These are phyloP conservation scores for Geophilus truncorum DNA, from an alignment of 2,888 invertebrate genomes.

Conservation along the genomic window DNA sequence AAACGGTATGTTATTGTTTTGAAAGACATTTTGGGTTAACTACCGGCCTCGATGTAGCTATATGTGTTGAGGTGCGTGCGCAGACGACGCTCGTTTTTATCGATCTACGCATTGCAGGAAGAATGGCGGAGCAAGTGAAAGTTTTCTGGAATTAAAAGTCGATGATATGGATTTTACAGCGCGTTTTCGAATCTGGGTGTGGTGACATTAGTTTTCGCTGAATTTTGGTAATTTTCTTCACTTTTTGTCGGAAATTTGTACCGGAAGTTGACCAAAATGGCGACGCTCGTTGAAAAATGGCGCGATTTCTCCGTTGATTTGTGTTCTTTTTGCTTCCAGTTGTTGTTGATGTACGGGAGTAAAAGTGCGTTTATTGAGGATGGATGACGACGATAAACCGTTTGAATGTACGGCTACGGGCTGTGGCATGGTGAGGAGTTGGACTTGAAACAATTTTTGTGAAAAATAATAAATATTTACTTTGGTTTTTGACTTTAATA, in stretches of 20 bases:
- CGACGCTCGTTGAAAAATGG: no score
- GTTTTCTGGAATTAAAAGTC: background rate
- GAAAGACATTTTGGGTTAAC: no score
- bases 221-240: background rate
- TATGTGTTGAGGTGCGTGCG: no score
- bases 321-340: background rate
- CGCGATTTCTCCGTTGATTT: no score
- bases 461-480: background rate
- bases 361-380: background rate
- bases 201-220: background rate
- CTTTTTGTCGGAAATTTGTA: background rate
- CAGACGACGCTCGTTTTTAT: no score
- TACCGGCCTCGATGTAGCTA: no score
- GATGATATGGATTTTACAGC: background rate
- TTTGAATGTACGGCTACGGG: constrained; percentile 65
- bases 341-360: background rate
- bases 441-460: background rate
- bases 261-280: background rate
- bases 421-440: constrained; percentile 61
- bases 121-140: background rate
- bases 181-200: background rate
- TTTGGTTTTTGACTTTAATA: constrained; percentile 44
- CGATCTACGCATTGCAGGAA: background rate
- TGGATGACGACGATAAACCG: constrained; percentile 51
- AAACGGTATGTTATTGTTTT: no score